A percentile compares a stretch with the other conserved stretches of the same genome.
phyloP scores from a whole-genome alignment of 2,888 invertebrate genomes.

The Geotrupes spiniger region DNA sequence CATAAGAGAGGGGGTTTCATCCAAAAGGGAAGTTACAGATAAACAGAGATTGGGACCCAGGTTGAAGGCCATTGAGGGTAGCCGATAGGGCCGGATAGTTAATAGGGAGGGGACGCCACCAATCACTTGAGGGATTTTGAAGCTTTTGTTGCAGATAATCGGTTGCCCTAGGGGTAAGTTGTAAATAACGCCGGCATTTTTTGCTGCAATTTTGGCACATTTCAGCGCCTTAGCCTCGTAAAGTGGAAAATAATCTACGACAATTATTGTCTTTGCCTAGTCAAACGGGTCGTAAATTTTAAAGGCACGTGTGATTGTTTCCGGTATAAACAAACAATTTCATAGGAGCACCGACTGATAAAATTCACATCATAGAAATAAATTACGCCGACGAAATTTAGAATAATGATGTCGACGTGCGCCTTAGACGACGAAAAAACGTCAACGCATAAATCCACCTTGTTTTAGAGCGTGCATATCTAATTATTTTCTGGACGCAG shows the following conservation, averaged over 20 bases:
- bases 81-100: constrained; percentile 40
- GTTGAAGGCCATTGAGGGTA: constrained; percentile 43
- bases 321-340: too few species aligned
- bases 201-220: constrained; percentile 14
- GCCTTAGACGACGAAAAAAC: constrained; percentile 1
- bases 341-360: too few species aligned
- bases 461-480: constrained; percentile 34
- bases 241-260: constrained; percentile 13
- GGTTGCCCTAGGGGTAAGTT: constrained; percentile 14
- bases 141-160: constrained; percentile 33
- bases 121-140: constrained; percentile 42
- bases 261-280: constrained; percentile 5
- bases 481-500: constrained; percentile 44
- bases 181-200: constrained; percentile 18
- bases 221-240: constrained; percentile 16
- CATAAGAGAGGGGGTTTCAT: constrained; percentile 25
- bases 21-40: constrained; percentile 29
- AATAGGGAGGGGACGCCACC: constrained; percentile 39
- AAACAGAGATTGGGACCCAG: constrained; percentile 38
- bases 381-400: neutral
- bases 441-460: constrained; percentile 34
- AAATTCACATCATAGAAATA: too few species aligned
- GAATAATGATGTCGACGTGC: neutral
- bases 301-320: too few species aligned
- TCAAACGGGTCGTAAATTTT: constrained; percentile 6